phyloP scores from a whole-genome alignment of 2,888 invertebrate species.

The Caenorhabditis sp. region DNA sequence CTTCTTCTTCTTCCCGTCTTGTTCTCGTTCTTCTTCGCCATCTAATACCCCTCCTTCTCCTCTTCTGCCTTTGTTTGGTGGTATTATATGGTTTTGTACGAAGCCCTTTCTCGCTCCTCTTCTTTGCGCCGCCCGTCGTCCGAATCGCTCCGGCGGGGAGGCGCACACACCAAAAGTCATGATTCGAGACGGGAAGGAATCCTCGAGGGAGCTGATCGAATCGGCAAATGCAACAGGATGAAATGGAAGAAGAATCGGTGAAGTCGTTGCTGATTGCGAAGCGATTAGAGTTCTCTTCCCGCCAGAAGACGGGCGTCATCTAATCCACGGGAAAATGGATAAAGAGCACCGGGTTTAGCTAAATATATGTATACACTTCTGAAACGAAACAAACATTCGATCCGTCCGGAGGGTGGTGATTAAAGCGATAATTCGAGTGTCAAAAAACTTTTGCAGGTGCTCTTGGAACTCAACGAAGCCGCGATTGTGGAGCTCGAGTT shows the following conservation, averaged over 20 bases:
- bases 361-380: neutral
- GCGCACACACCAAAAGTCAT: conserved; percentile 46
- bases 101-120: conserved; percentile 16
- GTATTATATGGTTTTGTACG: conserved; percentile 47
- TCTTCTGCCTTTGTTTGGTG: conserved; percentile 32
- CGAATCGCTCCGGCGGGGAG: neutral
- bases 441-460: conserved; percentile 60
- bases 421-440: neutral
- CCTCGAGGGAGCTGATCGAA: conserved; percentile 29
- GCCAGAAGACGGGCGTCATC: neutral
- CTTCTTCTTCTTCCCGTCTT: neutral
- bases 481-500: conserved; percentile 73
- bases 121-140: neutral
- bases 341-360: neutral
- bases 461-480: conserved; percentile 74
- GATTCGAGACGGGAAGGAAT: conserved; percentile 22
- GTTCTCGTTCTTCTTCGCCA: neutral
- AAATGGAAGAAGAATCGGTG: conserved; percentile 1
- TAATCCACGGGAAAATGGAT: conserved; percentile 6
- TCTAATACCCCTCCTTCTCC: conserved; percentile 18
- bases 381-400: neutral
- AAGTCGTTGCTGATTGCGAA: conserved; percentile 10
- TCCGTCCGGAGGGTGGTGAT: neutral
- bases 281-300: conserved; percentile 5
- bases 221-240: conserved; percentile 9